Evolutionary conservation across 2,113 vertebrate genomes (phyloP), one percentile per base, ranked within the genome.

Genomic region (Crotalus horridus): DNA sequence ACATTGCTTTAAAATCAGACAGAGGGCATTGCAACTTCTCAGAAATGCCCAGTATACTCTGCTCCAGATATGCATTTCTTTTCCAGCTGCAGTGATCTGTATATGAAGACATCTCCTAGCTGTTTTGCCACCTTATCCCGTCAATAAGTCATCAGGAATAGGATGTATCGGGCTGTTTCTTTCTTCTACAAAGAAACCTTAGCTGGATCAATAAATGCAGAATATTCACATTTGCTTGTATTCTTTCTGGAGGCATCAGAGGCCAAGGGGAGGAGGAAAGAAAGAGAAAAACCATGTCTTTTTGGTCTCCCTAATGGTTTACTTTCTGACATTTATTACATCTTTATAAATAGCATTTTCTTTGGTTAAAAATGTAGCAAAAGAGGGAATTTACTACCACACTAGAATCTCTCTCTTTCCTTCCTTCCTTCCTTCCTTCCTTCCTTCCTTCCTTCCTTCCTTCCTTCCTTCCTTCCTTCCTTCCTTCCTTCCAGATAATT

Each of bases 11-110:
- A 48, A 90, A 55, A 51, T 9, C 88, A 86, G 33, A 24, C 4
- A 1, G 20, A 0, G 43, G 92, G 85, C 54, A 2, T 88, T 29
- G 20, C 93, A 95, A 93, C 93, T 96, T 95, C 95, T 94, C 93
- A 51, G 89, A 95, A 64, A 81, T 93, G 88, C 4, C 2, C 93
- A 85, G 94, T 89, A 90, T 17, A 92, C 88, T 91, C 89, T 20
- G 54, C 39, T 87, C 93, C 91, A 89, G 91, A 46, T 1, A 56
- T 93, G 59, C 81, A 12, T 95, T 24, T 91, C 55, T 95, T 92
- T 94, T 92, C 93, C 64, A 53, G 94, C 95, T 93, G 92, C 94
- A 94, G 94, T 95, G 96, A 94, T 97, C 51, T 96, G 95, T 95
- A 21, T 93, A 94, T 94, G 95, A 96, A 96, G 95, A 94, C 91